Percentiles rank a stretch among this genome's conserved stretches.
These are phyloP conservation scores for Pomatorhinus ruficollis DNA, from an alignment of 2,113 vertebrate species.

Conservation along the genomic window DNA sequence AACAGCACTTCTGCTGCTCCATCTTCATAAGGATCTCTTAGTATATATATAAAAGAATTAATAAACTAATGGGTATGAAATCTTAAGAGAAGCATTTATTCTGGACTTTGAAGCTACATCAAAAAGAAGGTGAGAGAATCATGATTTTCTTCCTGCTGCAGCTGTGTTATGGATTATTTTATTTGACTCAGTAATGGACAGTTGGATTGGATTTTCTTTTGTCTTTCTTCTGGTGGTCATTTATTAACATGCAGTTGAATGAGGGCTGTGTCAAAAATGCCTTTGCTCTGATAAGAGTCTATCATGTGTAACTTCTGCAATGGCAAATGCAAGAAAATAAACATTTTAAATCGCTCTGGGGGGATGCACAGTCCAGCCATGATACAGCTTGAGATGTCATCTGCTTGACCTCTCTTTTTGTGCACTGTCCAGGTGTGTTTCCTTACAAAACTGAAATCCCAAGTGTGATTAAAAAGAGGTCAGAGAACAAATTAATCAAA, in stretches of 20 bases:
- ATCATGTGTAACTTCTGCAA: not conserved
- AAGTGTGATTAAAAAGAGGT: not conserved
- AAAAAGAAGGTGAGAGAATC: not conserved
- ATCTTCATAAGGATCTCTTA: not conserved
- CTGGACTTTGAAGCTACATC: constrained; percentile 1
- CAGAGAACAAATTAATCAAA: constrained; percentile 19
- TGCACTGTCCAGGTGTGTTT: not conserved
- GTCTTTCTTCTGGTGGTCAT: not conserved
- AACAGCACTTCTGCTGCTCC: not conserved
- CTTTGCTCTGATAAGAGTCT: not conserved
- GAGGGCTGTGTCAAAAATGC: not conserved
- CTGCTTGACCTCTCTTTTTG: not conserved
- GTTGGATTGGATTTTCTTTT: not conserved
- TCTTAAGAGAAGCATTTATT: not conserved
- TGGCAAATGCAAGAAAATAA: not conserved
- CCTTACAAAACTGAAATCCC: not conserved
- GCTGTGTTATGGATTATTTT: constrained; percentile 13
- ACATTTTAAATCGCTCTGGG: not conserved
- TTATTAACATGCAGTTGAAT: not conserved
- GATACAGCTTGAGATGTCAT: not conserved
- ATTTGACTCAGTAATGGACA: not conserved
- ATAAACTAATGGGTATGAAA: not conserved
- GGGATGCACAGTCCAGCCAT: accelerated
- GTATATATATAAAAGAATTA: not conserved
- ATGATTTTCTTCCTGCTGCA: not conserved